phyloP scores from a whole-genome alignment of 2,888 invertebrate species.

The Dicycla oo region DNA sequence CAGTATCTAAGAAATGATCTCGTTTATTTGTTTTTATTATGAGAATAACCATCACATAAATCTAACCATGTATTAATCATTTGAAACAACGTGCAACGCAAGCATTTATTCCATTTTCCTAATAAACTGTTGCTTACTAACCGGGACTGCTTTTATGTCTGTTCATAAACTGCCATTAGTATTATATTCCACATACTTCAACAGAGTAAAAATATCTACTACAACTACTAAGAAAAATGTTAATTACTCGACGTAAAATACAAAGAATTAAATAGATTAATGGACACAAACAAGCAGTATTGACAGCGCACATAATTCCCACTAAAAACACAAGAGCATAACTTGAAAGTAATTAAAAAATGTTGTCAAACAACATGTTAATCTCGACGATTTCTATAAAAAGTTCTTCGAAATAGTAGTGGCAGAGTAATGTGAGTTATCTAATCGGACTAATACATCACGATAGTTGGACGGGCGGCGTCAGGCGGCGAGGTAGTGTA shows the following conservation, averaged over 20 bases:
- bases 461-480: conserved; percentile 55
- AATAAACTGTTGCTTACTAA: conserved; percentile 57
- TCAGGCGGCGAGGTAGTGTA: conserved; percentile 69
- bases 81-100: conserved; percentile 66
- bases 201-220: conserved; percentile 30
- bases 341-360: conserved; percentile 61
- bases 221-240: conserved; percentile 47
- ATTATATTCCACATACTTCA: conserved; percentile 40
- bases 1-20: conserved; percentile 55
- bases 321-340: conserved; percentile 44
- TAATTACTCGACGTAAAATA: conserved; percentile 57
- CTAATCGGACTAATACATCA: conserved; percentile 70
- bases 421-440: conserved; percentile 57
- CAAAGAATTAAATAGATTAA: conserved; percentile 55
- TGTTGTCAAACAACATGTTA: conserved; percentile 64
- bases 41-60: conserved; percentile 69
- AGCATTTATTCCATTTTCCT: conserved; percentile 73
- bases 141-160: conserved; percentile 36
- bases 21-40: conserved; percentile 68
- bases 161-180: conserved; percentile 43
- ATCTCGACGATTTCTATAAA: conserved; percentile 56
- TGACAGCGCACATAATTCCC: conserved; percentile 56
- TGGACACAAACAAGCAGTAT: conserved; percentile 48
- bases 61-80: conserved; percentile 79
- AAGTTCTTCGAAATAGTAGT: conserved; percentile 48